These are phyloP conservation scores for Rhamnusium bicolor DNA, from an alignment of 2,888 invertebrate species.

Conservation along the genomic window DNA sequence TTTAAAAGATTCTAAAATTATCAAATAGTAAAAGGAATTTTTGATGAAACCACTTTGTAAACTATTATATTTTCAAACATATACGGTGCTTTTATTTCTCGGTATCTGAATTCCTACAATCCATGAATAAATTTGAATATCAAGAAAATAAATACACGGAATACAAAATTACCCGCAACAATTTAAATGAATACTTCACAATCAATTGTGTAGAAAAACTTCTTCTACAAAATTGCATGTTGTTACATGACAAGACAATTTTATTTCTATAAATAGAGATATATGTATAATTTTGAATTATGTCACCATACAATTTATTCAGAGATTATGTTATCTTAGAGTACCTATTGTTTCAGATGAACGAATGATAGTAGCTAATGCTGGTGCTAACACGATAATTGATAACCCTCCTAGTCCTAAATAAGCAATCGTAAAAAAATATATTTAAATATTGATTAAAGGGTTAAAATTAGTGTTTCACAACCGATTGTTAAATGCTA, in stretches of 20 bases:
- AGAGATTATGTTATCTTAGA: slow-evolving; percentile 14
- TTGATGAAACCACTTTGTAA: too few species aligned
- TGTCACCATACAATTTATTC: slow-evolving; percentile 4
- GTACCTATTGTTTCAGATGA: slow-evolving; percentile 12
- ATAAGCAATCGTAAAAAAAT: not conserved
- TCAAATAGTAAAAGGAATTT: too few species aligned
- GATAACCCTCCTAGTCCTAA: too few species aligned
- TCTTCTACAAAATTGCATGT: not conserved
- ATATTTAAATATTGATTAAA: too few species aligned
- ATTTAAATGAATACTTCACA: not conserved
- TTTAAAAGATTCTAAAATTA: too few species aligned
- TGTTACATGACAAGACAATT: not conserved
- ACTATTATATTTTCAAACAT: too few species aligned
- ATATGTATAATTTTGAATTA: slow-evolving; percentile 14
- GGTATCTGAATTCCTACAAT: not conserved
- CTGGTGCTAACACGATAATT: not conserved
- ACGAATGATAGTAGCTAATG: not conserved
- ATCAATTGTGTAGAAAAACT: not conserved
- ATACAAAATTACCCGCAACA: not conserved
- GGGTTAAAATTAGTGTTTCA: too few species aligned
- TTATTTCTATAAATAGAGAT: not conserved
- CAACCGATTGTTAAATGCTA: too few species aligned
- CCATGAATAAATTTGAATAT: not conserved
- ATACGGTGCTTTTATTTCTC: not conserved
- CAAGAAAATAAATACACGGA: not conserved